Conservation (phyloP, 2,888 invertebrate genomes). For the Heliconius ethilla region DNA sequence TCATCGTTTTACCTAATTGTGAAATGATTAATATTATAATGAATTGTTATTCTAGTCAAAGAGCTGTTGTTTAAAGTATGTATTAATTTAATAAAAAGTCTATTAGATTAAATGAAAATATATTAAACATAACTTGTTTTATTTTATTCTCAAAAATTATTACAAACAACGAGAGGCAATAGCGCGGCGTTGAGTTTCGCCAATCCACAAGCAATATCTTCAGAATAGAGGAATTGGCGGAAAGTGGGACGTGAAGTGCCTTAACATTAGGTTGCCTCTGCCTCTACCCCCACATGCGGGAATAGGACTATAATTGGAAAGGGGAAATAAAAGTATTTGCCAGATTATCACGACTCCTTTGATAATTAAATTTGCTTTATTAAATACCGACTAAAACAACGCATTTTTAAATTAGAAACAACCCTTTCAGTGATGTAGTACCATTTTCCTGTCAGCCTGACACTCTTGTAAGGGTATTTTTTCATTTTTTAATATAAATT, state of each 20-base stretch:
- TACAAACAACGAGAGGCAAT: too few relatives aligned
- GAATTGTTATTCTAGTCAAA: slow-evolving; percentile 78
- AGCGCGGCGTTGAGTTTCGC: too few relatives aligned
- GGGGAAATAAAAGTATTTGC: not conserved
- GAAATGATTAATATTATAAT: slow-evolving; percentile 60
- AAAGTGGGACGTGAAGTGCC: too few relatives aligned
- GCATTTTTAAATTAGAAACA: too few relatives aligned
- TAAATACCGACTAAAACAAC: not conserved
- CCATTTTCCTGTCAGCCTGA: too few relatives aligned
- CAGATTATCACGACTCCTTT: not conserved
- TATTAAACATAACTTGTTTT: slow-evolving; percentile 40
- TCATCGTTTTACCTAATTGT: slow-evolving; percentile 73
- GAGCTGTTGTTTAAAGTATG: slow-evolving; percentile 70
- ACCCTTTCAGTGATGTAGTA: too few relatives aligned
- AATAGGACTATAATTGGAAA: not conserved
- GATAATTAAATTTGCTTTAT: not conserved
- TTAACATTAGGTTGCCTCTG: too few relatives aligned
- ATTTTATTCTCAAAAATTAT: slow-evolving; percentile 30
- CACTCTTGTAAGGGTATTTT: too few relatives aligned
- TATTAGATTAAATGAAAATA: slow-evolving; percentile 53
- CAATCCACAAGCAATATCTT: too few relatives aligned
- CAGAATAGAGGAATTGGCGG: too few relatives aligned
- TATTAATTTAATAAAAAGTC: slow-evolving; percentile 63
- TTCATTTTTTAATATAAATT: too few relatives aligned
- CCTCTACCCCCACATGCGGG: too few relatives aligned